These are phyloP conservation scores for Enteromius viviparus DNA, from an alignment of 2,797 vertebrate genomes.

Conservation along the genomic window DNA sequence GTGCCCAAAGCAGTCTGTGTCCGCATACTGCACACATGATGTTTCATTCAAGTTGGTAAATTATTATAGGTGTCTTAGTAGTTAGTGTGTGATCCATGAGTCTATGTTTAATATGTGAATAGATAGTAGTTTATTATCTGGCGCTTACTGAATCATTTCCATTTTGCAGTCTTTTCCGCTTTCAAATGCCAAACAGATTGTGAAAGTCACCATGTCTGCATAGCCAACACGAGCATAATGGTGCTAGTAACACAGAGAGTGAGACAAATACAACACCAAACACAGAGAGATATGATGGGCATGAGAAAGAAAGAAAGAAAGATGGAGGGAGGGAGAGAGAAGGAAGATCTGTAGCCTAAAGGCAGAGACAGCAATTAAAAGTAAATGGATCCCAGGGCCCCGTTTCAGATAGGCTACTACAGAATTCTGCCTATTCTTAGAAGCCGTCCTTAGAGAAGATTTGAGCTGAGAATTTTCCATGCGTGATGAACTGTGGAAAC, in stretches of 20 bases:
- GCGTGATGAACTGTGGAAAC: constrained; percentile 76
- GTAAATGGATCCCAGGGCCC: constrained; percentile 66
- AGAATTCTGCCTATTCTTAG: constrained; percentile 64
- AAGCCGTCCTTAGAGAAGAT: constrained; percentile 52
- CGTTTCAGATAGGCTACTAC: constrained; percentile 59
- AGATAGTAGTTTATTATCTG: constrained; percentile 24
- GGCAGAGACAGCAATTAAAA: constrained; percentile 75
- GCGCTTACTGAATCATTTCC: not conserved
- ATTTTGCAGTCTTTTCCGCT: not conserved
- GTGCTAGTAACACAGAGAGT: constrained; percentile 52
- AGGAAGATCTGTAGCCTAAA: constrained; percentile 52
- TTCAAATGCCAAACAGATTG: constrained; percentile 48
- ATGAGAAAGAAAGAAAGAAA: not conserved
- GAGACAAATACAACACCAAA: constrained; percentile 8
- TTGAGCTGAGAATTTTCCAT: constrained; percentile 68
- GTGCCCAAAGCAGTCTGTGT: not conserved
- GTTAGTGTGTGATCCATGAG: constrained; percentile 13
- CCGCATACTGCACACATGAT: not conserved
- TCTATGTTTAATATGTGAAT: constrained; percentile 5
- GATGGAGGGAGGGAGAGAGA: not conserved
- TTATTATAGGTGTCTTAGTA: not conserved
- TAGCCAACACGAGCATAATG: constrained; percentile 53
- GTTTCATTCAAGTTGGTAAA: constrained; percentile 5
- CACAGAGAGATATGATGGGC: not conserved
- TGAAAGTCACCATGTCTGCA: constrained; percentile 56